Conservation (phyloP, 2,888 invertebrate genomes). For the Drosophila macrospina region DNA sequence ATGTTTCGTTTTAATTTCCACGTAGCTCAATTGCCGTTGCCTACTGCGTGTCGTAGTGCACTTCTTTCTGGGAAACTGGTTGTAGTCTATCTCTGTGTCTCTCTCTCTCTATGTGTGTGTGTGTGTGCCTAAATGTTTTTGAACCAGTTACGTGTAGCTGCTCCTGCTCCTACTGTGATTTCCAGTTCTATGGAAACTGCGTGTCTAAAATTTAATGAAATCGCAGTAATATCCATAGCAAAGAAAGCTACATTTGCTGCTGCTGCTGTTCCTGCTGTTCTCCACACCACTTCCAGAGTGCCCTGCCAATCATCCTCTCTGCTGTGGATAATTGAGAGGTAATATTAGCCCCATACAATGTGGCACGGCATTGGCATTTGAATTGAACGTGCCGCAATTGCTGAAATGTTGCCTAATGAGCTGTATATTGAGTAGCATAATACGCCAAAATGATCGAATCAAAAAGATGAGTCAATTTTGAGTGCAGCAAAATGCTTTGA, state of each 20-base stretch:
- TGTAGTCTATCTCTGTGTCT: slow-evolving; percentile 18
- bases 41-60: slow-evolving; percentile 68
- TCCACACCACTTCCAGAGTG: slow-evolving; percentile 1
- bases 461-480: slow-evolving; percentile 20
- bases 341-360: slow-evolving; percentile 67
- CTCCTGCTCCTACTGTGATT: slow-evolving; percentile 22
- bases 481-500: slow-evolving; percentile 9
- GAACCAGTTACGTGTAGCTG: slow-evolving; percentile 71
- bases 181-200: slow-evolving; percentile 73
- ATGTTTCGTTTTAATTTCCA: slow-evolving; percentile 79
- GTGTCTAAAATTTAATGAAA: slow-evolving; percentile 81
- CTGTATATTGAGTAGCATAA: slow-evolving; percentile 33
- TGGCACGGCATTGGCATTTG: slow-evolving; percentile 64
- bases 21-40: slow-evolving; percentile 56
- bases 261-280: slow-evolving; percentile 22
- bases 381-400: slow-evolving; percentile 70
- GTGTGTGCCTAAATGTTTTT: slow-evolving; percentile 70
- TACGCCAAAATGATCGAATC: slow-evolving; percentile 17
- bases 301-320: slow-evolving; percentile 28
- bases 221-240: slow-evolving; percentile 51
- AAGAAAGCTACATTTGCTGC: slow-evolving; percentile 48
- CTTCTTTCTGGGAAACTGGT: slow-evolving; percentile 69
- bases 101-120: slow-evolving; percentile 22
- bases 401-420: slow-evolving; percentile 67
- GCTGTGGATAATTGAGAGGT: slow-evolving; percentile 74